phyloP scores from a whole-genome alignment of 1,140 invertebrate species.

The Chrysopa pallens region DNA sequence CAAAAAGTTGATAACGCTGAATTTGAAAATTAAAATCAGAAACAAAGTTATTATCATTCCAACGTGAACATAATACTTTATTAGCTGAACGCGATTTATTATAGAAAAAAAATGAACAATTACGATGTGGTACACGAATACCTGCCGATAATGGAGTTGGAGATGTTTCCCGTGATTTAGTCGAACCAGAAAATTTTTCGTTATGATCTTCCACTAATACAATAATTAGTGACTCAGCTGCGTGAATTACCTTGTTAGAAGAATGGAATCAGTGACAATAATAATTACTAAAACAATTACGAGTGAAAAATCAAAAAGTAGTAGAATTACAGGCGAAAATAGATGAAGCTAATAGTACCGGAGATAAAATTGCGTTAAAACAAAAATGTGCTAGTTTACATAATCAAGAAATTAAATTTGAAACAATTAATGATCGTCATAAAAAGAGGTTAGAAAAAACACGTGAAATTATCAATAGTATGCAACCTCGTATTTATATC shows the following conservation, averaged over 20 bases:
- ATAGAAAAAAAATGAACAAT: slow-evolving; percentile 71
- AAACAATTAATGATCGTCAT: slow-evolving; percentile 63
- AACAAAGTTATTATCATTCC: slow-evolving; percentile 52
- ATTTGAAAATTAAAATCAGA: slow-evolving; percentile 71
- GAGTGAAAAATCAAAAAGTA: slow-evolving; percentile 57
- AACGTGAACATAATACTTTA: slow-evolving; percentile 69
- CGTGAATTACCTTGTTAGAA: slow-evolving; percentile 50
- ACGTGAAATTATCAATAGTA: slow-evolving; percentile 41
- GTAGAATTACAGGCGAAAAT: slow-evolving; percentile 61
- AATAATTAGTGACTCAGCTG: slow-evolving; percentile 45
- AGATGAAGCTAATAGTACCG: slow-evolving; percentile 35
- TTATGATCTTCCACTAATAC: slow-evolving; percentile 51
- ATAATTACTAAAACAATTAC: slow-evolving; percentile 44
- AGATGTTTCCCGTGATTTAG: slow-evolving; percentile 40
- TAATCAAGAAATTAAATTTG: slow-evolving; percentile 49
- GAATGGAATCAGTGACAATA: slow-evolving; percentile 51
- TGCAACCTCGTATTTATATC: slow-evolving; percentile 26
- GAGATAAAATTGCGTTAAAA: slow-evolving; percentile 28
- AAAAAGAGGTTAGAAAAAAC: slow-evolving; percentile 82
- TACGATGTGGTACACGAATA: slow-evolving; percentile 37
- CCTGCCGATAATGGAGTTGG: slow-evolving; percentile 20
- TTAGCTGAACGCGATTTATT: slow-evolving; percentile 65
- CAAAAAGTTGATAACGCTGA: slow-evolving; percentile 76
- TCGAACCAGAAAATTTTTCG: slow-evolving; percentile 64
- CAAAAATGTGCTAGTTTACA: slow-evolving; percentile 36